Conservation (phyloP, 1,140 invertebrate species). For the Nasonia giraulti region DNA sequence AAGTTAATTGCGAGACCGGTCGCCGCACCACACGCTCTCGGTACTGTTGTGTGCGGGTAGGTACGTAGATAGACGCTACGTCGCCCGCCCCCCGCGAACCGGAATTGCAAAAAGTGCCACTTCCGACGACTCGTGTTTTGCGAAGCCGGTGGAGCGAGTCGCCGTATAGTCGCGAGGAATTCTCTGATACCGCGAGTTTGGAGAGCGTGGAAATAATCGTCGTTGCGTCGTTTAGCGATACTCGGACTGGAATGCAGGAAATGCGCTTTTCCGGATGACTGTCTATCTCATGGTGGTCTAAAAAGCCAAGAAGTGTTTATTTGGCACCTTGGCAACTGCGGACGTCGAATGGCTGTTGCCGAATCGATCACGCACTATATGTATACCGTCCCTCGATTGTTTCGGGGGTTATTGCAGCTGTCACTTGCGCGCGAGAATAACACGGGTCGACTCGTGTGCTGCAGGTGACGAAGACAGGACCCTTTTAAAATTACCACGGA, state of each 20-base stretch:
- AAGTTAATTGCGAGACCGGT: conserved; percentile 21
- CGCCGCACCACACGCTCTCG: not conserved
- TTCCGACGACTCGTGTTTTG: not conserved
- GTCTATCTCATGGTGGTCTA: no score
- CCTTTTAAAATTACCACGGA: not conserved
- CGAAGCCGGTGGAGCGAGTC: not conserved
- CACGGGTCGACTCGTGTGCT: not conserved
- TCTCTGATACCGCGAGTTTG: not conserved
- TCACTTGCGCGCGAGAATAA: not conserved
- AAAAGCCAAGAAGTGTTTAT: conserved; percentile 7
- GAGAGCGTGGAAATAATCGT: not conserved
- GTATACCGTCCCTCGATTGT: not conserved
- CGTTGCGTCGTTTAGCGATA: not conserved
- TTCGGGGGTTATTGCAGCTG: conserved; percentile 23
- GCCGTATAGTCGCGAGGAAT: not conserved
- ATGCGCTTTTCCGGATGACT: not conserved
- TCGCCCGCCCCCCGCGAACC: not conserved
- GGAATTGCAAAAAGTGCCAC: conserved; percentile 6
- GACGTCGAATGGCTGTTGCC: conserved; percentile 8
- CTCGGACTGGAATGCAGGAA: not conserved
- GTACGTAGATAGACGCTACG: not conserved
- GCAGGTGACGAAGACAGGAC: not conserved
- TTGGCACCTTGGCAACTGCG: conserved; percentile 18
- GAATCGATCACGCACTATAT: conserved; percentile 29
- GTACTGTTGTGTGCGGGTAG: not conserved